Evolutionary conservation across 2,888 invertebrate genomes (phyloP).

Genomic region (Iselma pallidipennis): DNA sequence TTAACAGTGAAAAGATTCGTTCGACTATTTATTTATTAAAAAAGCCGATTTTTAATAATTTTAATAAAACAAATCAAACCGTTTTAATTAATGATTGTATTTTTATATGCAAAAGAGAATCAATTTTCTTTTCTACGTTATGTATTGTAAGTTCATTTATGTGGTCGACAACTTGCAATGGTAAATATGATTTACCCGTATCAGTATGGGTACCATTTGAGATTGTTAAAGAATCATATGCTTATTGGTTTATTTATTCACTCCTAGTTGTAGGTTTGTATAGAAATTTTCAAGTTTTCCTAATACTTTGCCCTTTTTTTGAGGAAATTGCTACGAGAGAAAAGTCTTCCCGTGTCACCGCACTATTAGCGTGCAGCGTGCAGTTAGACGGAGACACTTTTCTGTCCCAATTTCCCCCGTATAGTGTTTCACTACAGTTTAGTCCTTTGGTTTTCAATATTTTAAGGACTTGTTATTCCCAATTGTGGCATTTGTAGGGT

Average conservation of each 20-base stretch:
- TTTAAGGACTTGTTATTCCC: too few relatives aligned
- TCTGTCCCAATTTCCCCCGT: too few relatives aligned
- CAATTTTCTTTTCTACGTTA: background rate
- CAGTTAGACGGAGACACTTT: too few relatives aligned
- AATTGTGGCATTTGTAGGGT: too few relatives aligned
- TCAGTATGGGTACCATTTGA: background rate
- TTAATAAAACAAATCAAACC: background rate
- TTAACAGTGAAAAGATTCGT: background rate
- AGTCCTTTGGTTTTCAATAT: too few relatives aligned
- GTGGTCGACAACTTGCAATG: background rate
- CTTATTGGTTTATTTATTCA: background rate
- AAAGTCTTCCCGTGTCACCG: too few relatives aligned
- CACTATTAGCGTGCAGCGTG: too few relatives aligned
- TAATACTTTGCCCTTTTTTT: too few relatives aligned
- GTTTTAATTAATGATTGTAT: background rate
- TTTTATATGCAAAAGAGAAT: background rate
- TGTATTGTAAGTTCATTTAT: background rate
- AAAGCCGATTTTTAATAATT: background rate
- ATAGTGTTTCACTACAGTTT: too few relatives aligned
- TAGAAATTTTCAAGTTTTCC: too few relatives aligned
- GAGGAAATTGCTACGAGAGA: too few relatives aligned
- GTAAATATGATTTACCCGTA: background rate
- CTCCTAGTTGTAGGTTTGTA: background rate
- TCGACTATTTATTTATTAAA: background rate
- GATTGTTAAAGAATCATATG: background rate